Evolutionary conservation across 2,113 vertebrate species (phyloP).

Genomic region (Bubo scandiacus): DNA sequence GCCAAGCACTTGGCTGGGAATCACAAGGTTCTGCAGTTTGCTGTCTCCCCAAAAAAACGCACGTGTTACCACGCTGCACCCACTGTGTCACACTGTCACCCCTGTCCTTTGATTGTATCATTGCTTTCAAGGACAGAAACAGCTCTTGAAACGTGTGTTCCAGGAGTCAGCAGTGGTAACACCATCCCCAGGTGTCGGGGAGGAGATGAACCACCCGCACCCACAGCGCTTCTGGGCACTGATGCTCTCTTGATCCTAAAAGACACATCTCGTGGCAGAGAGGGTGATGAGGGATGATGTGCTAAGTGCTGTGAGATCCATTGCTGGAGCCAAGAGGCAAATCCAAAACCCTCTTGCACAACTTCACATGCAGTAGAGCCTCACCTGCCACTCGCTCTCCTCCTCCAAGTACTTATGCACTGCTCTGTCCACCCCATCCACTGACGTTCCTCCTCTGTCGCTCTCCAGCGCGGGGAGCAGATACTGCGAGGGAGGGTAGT

Average conservation of each 20-base stretch:
- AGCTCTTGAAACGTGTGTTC: background rate
- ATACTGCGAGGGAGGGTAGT: conserved; percentile 88
- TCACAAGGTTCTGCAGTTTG: background rate
- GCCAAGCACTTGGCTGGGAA: background rate
- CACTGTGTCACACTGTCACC: background rate
- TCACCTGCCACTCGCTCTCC: conserved; percentile 85
- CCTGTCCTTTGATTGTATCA: background rate
- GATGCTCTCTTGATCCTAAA: background rate
- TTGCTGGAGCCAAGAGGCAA: background rate
- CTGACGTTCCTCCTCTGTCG: conserved; percentile 47
- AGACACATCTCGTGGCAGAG: background rate
- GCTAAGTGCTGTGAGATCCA: background rate
- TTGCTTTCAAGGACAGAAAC: background rate
- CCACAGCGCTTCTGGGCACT: background rate
- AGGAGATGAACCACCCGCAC: background rate
- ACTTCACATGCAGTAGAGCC: background rate
- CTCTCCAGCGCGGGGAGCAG: conserved; percentile 82
- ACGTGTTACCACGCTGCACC: background rate
- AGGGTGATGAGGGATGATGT: background rate
- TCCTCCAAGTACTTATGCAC: conserved; percentile 42
- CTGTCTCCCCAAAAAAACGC: background rate
- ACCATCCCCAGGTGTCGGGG: background rate
- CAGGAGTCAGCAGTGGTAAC: background rate
- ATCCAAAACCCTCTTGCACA: background rate
- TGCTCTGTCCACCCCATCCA: conserved; percentile 75